These are phyloP conservation scores for Ivindomyrus marchei DNA, from an alignment of 2,113 vertebrate genomes.

Conservation along the genomic window DNA sequence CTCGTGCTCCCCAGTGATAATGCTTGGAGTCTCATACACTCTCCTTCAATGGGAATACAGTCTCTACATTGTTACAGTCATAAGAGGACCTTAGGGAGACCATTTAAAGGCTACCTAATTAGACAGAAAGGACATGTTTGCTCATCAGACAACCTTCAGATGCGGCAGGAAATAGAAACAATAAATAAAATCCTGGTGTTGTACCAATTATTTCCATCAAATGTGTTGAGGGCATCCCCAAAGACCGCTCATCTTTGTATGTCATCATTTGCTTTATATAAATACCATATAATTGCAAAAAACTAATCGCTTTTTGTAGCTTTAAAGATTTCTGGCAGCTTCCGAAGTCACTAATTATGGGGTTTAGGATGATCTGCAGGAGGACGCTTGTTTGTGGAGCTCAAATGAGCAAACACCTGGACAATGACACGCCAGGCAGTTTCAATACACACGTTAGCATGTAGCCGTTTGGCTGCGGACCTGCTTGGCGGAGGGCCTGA, in stretches of 20 bases:
- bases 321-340: not conserved
- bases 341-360: not conserved
- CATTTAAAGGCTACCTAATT: conserved; percentile 22
- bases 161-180: not conserved
- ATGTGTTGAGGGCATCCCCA: conserved; percentile 29
- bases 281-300: not conserved
- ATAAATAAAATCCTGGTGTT: conserved; percentile 4
- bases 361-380: not conserved
- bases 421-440: not conserved
- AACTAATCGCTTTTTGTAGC: not conserved
- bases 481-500: not conserved
- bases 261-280: not conserved
- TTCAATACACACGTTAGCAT: not conserved
- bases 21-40: not conserved
- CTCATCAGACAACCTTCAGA: conserved; percentile 1
- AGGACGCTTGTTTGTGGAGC: not conserved
- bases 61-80: not conserved
- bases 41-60: not conserved
- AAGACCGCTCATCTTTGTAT: not conserved
- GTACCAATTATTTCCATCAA: conserved; percentile 37
- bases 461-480: not conserved
- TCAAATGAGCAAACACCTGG: not conserved
- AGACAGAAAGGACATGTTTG: conserved; percentile 19
- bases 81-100: conserved; percentile 22
- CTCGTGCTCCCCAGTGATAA: not conserved